Conservation (phyloP, 2,888 invertebrate species). For the Clitarchus hookeri region DNA sequence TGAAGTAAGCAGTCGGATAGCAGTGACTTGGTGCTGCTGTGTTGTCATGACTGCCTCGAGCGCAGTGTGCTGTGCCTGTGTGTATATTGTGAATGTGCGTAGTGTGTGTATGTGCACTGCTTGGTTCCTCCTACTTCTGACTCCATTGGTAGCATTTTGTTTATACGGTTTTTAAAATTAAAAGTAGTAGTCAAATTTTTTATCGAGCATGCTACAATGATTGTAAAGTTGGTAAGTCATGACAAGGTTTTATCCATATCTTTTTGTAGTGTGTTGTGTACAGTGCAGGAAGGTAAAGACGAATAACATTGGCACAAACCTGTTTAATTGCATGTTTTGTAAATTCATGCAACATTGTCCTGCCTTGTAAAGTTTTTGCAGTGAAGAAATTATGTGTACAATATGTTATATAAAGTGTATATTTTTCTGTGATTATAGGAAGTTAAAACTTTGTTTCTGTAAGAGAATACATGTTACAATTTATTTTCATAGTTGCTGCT, state of each 20-base stretch:
- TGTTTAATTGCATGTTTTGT: neutral
- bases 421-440: constrained; percentile 12
- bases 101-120: neutral
- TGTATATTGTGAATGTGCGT: neutral
- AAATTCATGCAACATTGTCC: neutral
- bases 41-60: too few species aligned
- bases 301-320: neutral
- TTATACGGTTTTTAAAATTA: neutral
- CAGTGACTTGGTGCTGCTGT: neutral
- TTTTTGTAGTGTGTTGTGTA: neutral
- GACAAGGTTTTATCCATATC: neutral
- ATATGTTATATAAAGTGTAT: constrained; percentile 6
- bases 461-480: neutral
- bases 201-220: neutral
- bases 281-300: neutral
- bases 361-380: constrained; percentile 14
- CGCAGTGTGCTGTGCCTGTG: neutral
- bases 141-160: neutral
- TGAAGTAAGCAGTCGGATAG: neutral
- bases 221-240: neutral
- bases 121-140: neutral
- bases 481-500: neutral
- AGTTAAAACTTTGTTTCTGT: neutral
- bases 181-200: neutral
- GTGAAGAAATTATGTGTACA: neutral